These are phyloP conservation scores for Ciconia boyciana DNA, from an alignment of 2,113 vertebrate genomes.

Conservation along the genomic window DNA sequence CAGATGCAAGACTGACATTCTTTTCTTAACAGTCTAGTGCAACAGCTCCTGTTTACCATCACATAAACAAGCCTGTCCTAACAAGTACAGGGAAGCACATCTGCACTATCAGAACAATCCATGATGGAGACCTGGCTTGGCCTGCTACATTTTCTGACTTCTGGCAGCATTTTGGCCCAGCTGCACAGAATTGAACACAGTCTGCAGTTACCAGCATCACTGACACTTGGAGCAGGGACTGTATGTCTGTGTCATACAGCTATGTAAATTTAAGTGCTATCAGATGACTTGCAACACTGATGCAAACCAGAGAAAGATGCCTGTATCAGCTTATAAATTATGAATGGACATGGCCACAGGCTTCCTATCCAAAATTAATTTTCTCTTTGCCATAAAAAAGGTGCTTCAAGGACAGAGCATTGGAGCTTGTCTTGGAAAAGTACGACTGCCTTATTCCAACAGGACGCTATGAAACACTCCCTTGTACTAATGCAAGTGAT, in stretches of 20 bases:
- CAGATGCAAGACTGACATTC: neutral
- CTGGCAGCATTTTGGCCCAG: neutral
- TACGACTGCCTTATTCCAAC: neutral
- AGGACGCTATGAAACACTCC: neutral
- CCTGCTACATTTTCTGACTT: neutral
- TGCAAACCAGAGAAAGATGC: neutral
- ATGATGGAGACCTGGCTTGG: neutral
- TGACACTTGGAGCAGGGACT: neutral
- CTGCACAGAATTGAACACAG: neutral
- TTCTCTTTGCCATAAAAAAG: neutral
- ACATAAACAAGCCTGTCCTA: neutral
- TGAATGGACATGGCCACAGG: neutral
- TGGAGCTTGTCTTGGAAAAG: neutral
- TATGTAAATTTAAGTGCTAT: neutral
- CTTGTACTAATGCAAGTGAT: neutral
- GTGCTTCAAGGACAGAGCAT: slow-evolving; percentile 1
- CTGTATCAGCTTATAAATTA: slow-evolving; percentile 20
- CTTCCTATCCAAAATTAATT: neutral
- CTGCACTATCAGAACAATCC: neutral
- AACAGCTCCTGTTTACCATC: neutral
- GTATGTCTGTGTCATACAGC: neutral
- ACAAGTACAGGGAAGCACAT: slow-evolving; percentile 2
- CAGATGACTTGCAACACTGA: neutral
- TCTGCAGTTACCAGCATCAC: neutral
- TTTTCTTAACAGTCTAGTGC: neutral